A percentile compares a stretch with the other conserved stretches of the same genome.
These are phyloP conservation scores for Archips xylosteana DNA, from an alignment of 2,888 invertebrate species.

Conservation along the genomic window DNA sequence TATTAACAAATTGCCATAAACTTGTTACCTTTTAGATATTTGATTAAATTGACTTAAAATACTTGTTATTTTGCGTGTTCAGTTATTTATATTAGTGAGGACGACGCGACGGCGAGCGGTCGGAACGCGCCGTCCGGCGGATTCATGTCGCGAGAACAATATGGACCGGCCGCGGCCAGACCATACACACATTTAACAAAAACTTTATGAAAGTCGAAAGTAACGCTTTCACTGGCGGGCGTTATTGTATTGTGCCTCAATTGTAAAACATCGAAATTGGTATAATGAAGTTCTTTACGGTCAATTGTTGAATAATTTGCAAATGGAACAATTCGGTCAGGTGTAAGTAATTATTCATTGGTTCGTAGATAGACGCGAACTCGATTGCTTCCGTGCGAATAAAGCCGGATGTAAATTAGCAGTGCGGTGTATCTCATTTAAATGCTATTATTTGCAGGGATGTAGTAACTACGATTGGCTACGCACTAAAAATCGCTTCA, in stretches of 20 bases:
- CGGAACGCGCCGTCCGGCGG: conserved; percentile 47
- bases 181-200: conserved; percentile 81
- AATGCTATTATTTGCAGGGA: not conserved
- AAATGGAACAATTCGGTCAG: conserved; percentile 55
- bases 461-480: not conserved
- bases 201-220: conserved; percentile 85
- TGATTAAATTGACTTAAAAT: too few relatives aligned
- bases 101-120: not conserved
- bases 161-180: conserved; percentile 68
- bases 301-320: conserved; percentile 60
- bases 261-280: conserved; percentile 64
- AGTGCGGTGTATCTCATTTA: not conserved
- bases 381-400: conserved; percentile 22
- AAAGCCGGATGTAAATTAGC: conserved; percentile 11
- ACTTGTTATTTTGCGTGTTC: not conserved
- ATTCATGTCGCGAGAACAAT: conserved; percentile 80
- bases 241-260: conserved; percentile 74
- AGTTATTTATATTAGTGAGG: not conserved
- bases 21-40: too few relatives aligned
- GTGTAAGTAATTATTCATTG: conserved; percentile 49
- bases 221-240: conserved; percentile 82
- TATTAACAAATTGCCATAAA: not conserved
- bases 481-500: not conserved
- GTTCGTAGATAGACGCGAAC: conserved; percentile 6
- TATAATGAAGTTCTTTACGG: conserved; percentile 54